Conservation (phyloP, 2,113 vertebrate genomes). For the Ammodramus savannarum region DNA sequence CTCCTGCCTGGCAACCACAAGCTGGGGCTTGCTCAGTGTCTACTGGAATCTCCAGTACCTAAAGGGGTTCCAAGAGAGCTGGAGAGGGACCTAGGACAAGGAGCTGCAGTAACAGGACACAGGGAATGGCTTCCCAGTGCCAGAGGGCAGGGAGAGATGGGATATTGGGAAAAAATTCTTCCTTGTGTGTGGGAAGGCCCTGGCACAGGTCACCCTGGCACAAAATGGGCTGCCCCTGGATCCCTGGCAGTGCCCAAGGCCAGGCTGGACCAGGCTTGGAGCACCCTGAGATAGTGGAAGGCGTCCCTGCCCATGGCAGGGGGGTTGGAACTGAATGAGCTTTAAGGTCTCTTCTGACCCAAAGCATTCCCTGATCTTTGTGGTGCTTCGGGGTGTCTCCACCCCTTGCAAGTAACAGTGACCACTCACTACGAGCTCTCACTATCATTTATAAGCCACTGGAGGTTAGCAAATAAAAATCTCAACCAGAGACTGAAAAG, state of each 20-base stretch:
- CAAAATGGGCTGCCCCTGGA: background rate
- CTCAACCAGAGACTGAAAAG: background rate
- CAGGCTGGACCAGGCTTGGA: rapidly evolving
- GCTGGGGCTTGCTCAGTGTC: rapidly evolving
- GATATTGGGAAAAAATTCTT: background rate
- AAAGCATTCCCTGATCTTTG: background rate
- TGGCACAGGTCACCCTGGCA: background rate
- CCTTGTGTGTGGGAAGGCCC: background rate
- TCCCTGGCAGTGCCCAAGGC: background rate
- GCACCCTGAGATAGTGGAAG: background rate
- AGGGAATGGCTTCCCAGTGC: background rate
- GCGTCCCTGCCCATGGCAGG: too few species aligned
- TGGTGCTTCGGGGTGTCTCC: background rate
- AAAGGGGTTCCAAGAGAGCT: background rate
- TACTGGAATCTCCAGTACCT: background rate
- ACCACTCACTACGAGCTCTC: rapidly evolving
- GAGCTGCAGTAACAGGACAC: background rate
- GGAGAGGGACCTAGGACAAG: background rate
- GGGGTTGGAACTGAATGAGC: background rate
- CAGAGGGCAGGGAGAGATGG: background rate
- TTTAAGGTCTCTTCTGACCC: background rate
- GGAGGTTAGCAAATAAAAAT: background rate
- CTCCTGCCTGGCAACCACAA: background rate
- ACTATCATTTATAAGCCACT: background rate
- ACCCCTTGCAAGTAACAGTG: rapidly evolving